Percentiles rank a stretch among this genome's conserved stretches.
Conservation (phyloP, 1,140 invertebrate species). For the Marisa cornuarietis region DNA sequence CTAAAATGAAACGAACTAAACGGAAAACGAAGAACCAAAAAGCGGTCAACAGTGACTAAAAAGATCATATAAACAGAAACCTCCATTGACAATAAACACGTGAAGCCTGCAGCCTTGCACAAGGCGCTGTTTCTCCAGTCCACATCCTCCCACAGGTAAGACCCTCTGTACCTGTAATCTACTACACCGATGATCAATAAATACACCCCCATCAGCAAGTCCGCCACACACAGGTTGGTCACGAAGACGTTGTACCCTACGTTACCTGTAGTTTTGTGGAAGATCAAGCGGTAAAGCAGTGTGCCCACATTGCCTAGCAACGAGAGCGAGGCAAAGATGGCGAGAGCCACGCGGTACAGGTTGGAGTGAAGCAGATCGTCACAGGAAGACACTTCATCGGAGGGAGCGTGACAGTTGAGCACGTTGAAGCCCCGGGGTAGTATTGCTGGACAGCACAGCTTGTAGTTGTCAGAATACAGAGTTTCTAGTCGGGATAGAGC, state of each 20-base stretch:
- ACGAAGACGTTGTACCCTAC: constrained; percentile 36
- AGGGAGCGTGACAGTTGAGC: background rate
- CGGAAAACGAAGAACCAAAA: constrained; percentile 42
- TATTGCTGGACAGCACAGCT: constrained; percentile 30
- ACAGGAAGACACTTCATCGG: too few relatives aligned
- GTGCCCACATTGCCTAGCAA: constrained; percentile 43
- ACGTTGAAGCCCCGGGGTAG: constrained; percentile 21
- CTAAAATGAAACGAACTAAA: constrained; percentile 27
- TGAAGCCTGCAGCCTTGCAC: constrained; percentile 47
- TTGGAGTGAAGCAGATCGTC: too few relatives aligned
- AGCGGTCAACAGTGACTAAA: constrained; percentile 50
- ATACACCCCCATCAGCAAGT: constrained; percentile 57
- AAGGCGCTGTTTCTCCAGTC: constrained; percentile 39
- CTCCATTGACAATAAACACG: constrained; percentile 45
- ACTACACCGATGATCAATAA: constrained; percentile 48
- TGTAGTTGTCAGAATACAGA: constrained; percentile 15
- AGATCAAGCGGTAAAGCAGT: constrained; percentile 32
- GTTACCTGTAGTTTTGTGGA: constrained; percentile 8
- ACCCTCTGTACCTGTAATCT: constrained; percentile 40
- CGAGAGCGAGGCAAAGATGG: constrained; percentile 32
- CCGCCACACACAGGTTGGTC: constrained; percentile 46
- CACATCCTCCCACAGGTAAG: constrained; percentile 38
- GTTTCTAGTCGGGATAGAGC: constrained; percentile 30
- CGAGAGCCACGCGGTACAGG: too few relatives aligned
- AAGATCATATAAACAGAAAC: constrained; percentile 45